Percentiles rank a stretch among this genome's conserved stretches.
phyloP scores from a whole-genome alignment of 2,797 vertebrate genomes.

The Naso thynnoides region DNA sequence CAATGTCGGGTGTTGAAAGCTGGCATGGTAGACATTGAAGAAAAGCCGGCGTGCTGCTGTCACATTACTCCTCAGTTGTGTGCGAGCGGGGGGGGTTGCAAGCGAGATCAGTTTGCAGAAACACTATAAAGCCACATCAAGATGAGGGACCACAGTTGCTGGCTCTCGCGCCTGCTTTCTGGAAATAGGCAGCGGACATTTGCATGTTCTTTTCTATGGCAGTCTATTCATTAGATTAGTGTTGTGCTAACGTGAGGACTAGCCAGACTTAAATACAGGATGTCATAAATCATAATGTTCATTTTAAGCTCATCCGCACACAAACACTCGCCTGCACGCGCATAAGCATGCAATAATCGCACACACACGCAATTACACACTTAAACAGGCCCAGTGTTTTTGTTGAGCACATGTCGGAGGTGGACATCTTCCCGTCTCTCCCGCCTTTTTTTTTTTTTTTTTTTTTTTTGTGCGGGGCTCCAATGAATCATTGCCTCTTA shows the following conservation, averaged over 20 bases:
- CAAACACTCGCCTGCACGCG: slow-evolving; percentile 18
- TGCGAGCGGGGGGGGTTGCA: slow-evolving; percentile 9
- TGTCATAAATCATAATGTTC: slow-evolving; percentile 74
- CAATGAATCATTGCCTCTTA: slow-evolving; percentile 83
- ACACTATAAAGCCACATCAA: slow-evolving; percentile 60
- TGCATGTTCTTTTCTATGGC: slow-evolving; percentile 59
- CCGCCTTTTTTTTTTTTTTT: slow-evolving; percentile 69
- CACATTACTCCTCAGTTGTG: slow-evolving; percentile 66
- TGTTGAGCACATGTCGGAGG: slow-evolving; percentile 72
- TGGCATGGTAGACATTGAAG: slow-evolving; percentile 73
- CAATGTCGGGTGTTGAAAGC: slow-evolving; percentile 84
- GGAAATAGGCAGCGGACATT: slow-evolving; percentile 60
- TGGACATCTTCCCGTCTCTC: slow-evolving; percentile 83
- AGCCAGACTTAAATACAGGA: slow-evolving; percentile 64
- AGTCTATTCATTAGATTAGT: slow-evolving; percentile 69
- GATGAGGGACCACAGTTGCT: slow-evolving; percentile 42
- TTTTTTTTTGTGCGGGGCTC: slow-evolving; percentile 63
- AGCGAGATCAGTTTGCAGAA: slow-evolving; percentile 59
- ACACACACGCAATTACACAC: slow-evolving; percentile 72
- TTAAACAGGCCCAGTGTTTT: slow-evolving; percentile 71
- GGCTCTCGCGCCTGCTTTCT: slow-evolving; percentile 39
- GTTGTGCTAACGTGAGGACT: slow-evolving; percentile 65
- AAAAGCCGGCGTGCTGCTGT: slow-evolving; percentile 66
- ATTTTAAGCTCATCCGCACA: slow-evolving; percentile 71
- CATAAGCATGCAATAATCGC: slow-evolving; percentile 41